phyloP scores from a whole-genome alignment of 23 tunicate species.

The Corella eumyota region DNA sequence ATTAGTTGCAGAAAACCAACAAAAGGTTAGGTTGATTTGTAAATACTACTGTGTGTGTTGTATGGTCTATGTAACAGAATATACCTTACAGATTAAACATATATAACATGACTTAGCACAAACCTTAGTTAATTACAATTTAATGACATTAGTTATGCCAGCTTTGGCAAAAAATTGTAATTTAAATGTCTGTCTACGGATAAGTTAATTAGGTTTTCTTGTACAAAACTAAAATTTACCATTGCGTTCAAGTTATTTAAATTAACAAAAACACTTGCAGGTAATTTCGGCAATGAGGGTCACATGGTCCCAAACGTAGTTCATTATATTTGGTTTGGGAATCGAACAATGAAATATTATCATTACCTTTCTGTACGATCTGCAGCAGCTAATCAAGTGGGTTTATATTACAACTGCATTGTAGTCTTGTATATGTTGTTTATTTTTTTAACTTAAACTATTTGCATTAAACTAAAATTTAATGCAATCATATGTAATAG shows the following conservation, averaged over 20 bases:
- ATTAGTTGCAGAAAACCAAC: neutral
- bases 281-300: neutral
- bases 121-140: too few species aligned
- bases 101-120: too few species aligned
- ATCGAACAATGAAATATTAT: conserved; percentile 2
- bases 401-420: neutral
- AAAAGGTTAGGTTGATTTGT: neutral
- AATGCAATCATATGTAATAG: neutral
- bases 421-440: neutral
- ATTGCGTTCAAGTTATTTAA: neutral
- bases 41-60: neutral
- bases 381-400: conserved; percentile 18
- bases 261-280: neutral
- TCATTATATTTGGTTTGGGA: conserved; percentile 32
- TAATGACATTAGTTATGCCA: too few species aligned
- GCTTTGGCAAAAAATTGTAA: too few species aligned
- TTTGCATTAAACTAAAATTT: neutral
- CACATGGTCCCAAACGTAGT: conserved; percentile 14
- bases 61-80: neutral
- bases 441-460: neutral
- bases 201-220: neutral
- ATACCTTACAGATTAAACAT: too few species aligned
- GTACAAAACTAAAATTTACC: too few species aligned
- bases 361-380: conserved; percentile 25
- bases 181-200: neutral